These are phyloP conservation scores for Ellobium chinense DNA, from an alignment of 2,888 invertebrate genomes.

Conservation along the genomic window DNA sequence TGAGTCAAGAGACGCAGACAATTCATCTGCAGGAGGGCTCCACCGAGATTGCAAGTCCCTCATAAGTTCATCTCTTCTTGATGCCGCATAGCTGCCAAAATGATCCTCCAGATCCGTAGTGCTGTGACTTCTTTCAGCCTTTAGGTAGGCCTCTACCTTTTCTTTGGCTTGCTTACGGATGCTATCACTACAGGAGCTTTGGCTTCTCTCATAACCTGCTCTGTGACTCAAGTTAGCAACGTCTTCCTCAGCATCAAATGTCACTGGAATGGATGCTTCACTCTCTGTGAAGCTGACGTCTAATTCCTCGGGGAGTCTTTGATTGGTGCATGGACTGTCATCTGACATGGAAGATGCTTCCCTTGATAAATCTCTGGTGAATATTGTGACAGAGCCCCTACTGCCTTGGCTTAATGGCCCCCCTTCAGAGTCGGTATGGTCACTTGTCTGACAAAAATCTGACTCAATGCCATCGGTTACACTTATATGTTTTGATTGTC, in stretches of 20 bases:
- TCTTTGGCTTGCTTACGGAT: constrained; percentile 27
- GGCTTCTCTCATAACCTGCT: constrained; percentile 40
- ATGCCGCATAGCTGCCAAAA: not conserved
- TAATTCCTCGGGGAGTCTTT: constrained; percentile 33
- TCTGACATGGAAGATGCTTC: not conserved
- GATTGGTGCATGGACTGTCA: not conserved
- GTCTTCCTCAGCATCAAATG: constrained; percentile 32
- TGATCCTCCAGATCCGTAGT: constrained; percentile 41
- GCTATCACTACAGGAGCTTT: constrained; percentile 41
- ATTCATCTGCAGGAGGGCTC: constrained; percentile 58
- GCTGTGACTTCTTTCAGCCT: constrained; percentile 44
- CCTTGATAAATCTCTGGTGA: not conserved
- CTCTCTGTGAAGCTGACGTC: constrained; percentile 46
- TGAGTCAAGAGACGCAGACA: constrained; percentile 67
- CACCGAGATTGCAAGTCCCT: constrained; percentile 44
- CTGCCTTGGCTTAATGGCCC: not conserved
- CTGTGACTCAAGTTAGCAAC: not conserved
- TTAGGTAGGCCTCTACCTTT: constrained; percentile 39
- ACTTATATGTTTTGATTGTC: not conserved
- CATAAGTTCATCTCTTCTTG: constrained; percentile 37
- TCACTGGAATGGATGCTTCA: constrained; percentile 46
- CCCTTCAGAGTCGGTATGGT: not conserved
- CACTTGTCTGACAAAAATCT: not conserved
- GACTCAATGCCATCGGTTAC: not conserved
- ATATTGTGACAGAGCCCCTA: not conserved